Evolutionary conservation across 2,888 invertebrate genomes (phyloP).

Genomic region (Dromius quadrimaculatus): DNA sequence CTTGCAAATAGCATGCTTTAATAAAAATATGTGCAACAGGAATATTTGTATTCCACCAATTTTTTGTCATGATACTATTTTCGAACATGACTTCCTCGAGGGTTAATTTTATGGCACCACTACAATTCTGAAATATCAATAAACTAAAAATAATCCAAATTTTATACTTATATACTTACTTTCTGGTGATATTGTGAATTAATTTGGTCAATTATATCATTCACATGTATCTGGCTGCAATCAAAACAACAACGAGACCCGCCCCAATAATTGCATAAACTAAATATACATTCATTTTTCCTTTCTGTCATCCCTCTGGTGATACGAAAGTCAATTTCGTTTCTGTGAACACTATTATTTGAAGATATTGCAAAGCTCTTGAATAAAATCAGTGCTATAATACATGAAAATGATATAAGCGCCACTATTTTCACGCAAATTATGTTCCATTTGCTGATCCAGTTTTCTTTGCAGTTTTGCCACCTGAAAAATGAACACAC

Average conservation of each 20-base stretch:
- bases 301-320: not conserved
- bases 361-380: not conserved
- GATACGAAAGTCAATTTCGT: not conserved
- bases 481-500: constrained; percentile 1
- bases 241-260: not conserved
- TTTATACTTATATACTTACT: constrained; percentile 11
- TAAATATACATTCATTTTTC: not conserved
- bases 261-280: not conserved
- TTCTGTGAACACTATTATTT: not conserved
- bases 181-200: not conserved
- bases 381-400: not conserved
- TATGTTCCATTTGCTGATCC: constrained; percentile 18
- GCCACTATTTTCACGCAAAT: constrained; percentile 28
- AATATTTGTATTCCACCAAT: constrained; percentile 9
- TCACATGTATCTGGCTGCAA: not conserved
- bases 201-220: not conserved
- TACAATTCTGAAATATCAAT: not conserved
- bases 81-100: constrained; percentile 8
- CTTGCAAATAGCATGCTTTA: not conserved
- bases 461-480: constrained; percentile 7
- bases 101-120: not conserved
- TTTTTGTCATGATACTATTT: constrained; percentile 4
- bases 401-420: not conserved
- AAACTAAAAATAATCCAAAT: not conserved
- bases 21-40: constrained; percentile 8